Evolutionary conservation across 1,140 invertebrate genomes (phyloP), one percentile per base, ranked within the genome.

Genomic region (Aphis gossypii): DNA sequence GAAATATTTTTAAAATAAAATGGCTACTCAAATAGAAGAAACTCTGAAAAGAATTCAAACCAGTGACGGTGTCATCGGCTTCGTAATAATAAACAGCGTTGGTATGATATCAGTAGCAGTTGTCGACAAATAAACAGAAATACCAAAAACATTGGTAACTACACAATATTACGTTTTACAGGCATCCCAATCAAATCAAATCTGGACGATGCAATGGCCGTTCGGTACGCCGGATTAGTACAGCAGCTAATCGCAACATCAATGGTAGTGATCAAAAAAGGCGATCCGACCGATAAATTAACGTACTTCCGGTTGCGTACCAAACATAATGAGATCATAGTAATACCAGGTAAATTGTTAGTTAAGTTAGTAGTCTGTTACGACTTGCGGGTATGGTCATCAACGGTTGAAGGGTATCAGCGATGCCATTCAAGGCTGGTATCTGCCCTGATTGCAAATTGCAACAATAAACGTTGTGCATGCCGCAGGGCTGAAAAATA

Each of bases 251-350:
- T 98, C 23, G 98, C 99, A 93, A 99, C 99, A 96, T 98, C 99
- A 23, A 96, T 98, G 92, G 98, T 97, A 95, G 98, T 98, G 86
- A 98, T 99, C 9, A 96, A 99, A 94, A 99, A 99, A 96, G 96
- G 99, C 95, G 99, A 99, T 96, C 97, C 98, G 82, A 97, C 97
- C 82, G 99, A 99, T 96, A 99, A 99, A 95, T 96, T 99, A 94
- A 99, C 98, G 93, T 99, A 99, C 95, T 96, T 99, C 6, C 96
- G 99, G 90, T 97, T 99, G 60, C 96, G 99, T 94, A 99, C 99
- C 94, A 99, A 99, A 95, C 99, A 99, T 95, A 98, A 99, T 95
- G 99, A 99, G 96, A 99, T 99, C 94, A 97, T 99, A 96, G 97
- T 99, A 90, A 98, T 98, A n/a, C 98, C 99, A 76, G 96, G 98